Evolutionary conservation across 1,140 invertebrate species (phyloP).

Genomic region (Bombus waltoni): DNA sequence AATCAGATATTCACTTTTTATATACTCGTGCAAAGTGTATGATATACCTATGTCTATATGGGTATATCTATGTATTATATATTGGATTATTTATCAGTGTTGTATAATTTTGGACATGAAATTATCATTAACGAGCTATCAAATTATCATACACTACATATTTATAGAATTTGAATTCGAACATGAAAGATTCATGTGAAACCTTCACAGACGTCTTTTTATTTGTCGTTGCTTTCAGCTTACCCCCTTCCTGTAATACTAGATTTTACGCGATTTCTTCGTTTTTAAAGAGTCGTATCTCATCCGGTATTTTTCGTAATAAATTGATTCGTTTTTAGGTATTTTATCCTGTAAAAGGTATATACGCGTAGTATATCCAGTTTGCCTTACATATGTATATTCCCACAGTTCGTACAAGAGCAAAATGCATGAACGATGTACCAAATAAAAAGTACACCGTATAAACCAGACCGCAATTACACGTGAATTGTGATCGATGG

Average conservation of each 20-base stretch:
- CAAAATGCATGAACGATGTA: too few relatives aligned
- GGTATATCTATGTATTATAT: too few relatives aligned
- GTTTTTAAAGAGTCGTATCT: neutral
- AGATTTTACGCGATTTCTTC: neutral
- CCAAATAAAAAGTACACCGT: neutral
- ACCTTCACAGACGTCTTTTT: neutral
- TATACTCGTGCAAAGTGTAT: too few relatives aligned
- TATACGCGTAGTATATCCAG: neutral
- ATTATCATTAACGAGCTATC: neutral
- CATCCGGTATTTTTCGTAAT: neutral
- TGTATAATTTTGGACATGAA: neutral
- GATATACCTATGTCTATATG: too few relatives aligned
- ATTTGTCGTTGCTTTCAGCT: neutral
- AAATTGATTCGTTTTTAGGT: neutral
- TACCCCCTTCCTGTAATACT: too few relatives aligned
- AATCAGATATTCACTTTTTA: too few relatives aligned
- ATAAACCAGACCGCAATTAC: neutral
- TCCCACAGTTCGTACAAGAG: too few relatives aligned
- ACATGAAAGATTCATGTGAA: neutral
- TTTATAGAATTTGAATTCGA: neutral
- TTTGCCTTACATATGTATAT: neutral
- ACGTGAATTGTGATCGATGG: slow-evolving; percentile 21
- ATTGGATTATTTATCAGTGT: too few relatives aligned
- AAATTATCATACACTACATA: neutral
- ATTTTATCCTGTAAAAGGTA: neutral